Percentiles rank a stretch among this genome's conserved stretches.
These are phyloP conservation scores for Euclidia mi DNA, from an alignment of 2,888 invertebrate genomes.

Conservation along the genomic window DNA sequence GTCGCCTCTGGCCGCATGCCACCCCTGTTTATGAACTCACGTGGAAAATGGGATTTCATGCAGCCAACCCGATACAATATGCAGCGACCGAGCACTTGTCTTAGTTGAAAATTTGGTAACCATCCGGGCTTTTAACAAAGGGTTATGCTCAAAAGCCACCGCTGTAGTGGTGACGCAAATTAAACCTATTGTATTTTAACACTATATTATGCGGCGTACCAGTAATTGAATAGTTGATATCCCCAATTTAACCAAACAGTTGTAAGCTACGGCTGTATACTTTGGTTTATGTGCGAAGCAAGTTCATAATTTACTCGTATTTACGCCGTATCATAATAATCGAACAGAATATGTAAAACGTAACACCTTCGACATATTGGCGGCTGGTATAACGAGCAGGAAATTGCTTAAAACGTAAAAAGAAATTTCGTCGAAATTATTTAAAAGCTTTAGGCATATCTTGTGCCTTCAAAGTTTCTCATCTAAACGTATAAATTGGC, in stretches of 20 bases:
- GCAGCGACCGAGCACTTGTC: conserved; percentile 35
- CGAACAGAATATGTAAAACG: background rate
- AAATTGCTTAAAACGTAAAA: conserved; percentile 6
- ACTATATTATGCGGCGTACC: conserved; percentile 1
- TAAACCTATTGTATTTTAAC: conserved; percentile 16
- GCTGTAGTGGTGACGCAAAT: conserved; percentile 18
- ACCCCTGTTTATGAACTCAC: conserved; percentile 58
- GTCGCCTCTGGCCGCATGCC: conserved; percentile 39
- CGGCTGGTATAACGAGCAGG: background rate
- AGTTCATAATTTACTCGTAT: conserved; percentile 3
- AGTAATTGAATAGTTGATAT: conserved; percentile 3
- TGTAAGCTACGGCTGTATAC: background rate
- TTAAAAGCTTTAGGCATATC: background rate
- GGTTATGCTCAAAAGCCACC: conserved; percentile 21
- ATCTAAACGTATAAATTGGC: conserved; percentile 4
- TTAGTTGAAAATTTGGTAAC: conserved; percentile 25
- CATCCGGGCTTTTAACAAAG: conserved; percentile 31
- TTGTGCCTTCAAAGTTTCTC: conserved; percentile 3
- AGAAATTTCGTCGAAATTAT: background rate
- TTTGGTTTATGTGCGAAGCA: too few relatives aligned
- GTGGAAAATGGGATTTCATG: conserved; percentile 64
- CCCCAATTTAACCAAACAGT: background rate
- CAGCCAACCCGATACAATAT: conserved; percentile 50
- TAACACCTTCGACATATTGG: background rate
- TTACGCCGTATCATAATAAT: background rate